These are phyloP conservation scores for Acanthurus tractus DNA, from an alignment of 2,797 vertebrate genomes.

Conservation along the genomic window DNA sequence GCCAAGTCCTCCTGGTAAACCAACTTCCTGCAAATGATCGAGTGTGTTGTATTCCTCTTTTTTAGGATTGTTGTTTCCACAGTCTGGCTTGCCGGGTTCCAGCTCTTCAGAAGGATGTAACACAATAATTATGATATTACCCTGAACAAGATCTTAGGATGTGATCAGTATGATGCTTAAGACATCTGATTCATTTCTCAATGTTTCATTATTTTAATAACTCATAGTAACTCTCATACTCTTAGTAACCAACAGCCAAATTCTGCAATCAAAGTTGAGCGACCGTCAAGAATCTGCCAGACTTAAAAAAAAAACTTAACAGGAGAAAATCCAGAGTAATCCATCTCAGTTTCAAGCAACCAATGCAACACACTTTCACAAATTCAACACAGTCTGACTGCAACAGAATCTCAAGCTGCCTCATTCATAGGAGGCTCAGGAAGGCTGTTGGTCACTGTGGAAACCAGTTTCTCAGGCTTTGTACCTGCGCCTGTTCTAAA, in stretches of 20 bases:
- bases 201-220: not conserved
- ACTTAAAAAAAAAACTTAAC: not conserved
- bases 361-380: not conserved
- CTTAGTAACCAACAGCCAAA: not conserved
- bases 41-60: no score
- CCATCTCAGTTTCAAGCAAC: not conserved
- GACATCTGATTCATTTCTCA: not conserved
- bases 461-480: not conserved
- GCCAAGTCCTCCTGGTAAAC: no score
- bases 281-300: not conserved
- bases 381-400: not conserved
- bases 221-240: not conserved
- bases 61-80: no score
- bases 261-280: not conserved
- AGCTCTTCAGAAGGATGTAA: no score
- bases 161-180: not conserved
- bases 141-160: not conserved
- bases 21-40: no score
- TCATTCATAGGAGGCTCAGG: not conserved
- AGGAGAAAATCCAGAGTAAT: not conserved
- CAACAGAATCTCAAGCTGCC: not conserved
- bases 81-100: no score
- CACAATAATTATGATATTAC: not conserved
- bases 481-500: not conserved
- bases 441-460: not conserved